Conservation (phyloP, 2,113 vertebrate species). For the Mustela lutreola region DNA sequence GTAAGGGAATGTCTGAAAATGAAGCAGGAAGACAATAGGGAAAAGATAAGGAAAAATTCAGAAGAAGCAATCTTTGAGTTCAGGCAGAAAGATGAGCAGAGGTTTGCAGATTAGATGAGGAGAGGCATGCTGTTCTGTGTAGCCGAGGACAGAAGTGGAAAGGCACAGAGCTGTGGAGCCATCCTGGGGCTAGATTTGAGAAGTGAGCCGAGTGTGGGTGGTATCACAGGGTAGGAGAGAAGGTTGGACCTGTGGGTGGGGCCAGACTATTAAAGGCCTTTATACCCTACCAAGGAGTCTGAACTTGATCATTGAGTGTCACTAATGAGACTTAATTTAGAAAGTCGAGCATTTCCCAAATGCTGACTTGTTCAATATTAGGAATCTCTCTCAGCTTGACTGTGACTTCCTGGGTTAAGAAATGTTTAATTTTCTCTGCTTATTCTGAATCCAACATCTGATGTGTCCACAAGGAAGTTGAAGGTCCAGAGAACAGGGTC, state of each 20-base stretch:
- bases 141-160: not conserved
- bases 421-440: slow-evolving; percentile 14
- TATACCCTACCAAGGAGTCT: not conserved
- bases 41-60: not conserved
- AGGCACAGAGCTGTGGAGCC: not conserved
- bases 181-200: not conserved
- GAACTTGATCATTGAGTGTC: not conserved
- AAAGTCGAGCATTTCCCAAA: not conserved
- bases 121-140: not conserved
- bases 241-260: not conserved
- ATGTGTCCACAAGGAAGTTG: not conserved
- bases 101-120: not conserved
- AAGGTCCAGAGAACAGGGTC: not conserved
- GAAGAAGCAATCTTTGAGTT: not conserved
- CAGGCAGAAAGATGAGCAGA: not conserved
- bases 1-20: not conserved
- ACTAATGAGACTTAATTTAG: not conserved
- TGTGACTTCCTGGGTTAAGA: not conserved
- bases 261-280: not conserved
- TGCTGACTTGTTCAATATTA: not conserved
- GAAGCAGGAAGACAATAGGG: not conserved
- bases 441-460: not conserved
- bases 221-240: fast-evolving
- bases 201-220: fast-evolving
- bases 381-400: not conserved